phyloP scores from a whole-genome alignment of 2,797 vertebrate species.

The Echeneis naucrates region DNA sequence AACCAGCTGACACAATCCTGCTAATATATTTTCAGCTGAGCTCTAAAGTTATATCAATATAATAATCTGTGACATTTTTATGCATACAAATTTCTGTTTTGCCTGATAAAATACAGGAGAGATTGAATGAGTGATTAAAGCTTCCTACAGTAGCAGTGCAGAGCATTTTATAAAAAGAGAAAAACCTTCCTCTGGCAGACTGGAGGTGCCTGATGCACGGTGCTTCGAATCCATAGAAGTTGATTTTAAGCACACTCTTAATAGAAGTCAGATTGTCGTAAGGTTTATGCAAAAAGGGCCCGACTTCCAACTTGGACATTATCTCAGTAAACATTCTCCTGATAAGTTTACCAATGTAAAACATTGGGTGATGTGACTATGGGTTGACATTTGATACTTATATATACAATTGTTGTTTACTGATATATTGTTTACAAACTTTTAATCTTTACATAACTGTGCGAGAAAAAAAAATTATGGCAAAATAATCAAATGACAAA shows the following conservation, averaged over 20 bases:
- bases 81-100: neutral
- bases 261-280: too few relatives aligned
- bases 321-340: too few relatives aligned
- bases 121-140: neutral
- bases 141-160: too few relatives aligned
- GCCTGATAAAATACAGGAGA: neutral
- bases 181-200: neutral
- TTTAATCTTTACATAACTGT: neutral
- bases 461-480: neutral
- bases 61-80: constrained; percentile 16
- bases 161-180: neutral
- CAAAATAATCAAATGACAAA: neutral
- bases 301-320: too few relatives aligned
- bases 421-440: too few relatives aligned
- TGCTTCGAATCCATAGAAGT: constrained; percentile 1
- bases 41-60: neutral
- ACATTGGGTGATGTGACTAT: too few relatives aligned
- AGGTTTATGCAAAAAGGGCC: too few relatives aligned
- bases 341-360: too few relatives aligned
- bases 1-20: constrained; percentile 16
- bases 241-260: too few relatives aligned
- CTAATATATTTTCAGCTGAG: constrained; percentile 2
- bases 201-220: neutral
- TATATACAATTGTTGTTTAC: too few relatives aligned
- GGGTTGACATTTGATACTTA: too few relatives aligned